These are phyloP conservation scores for Tenualosa ilisha DNA, from an alignment of 2,797 vertebrate genomes.

Conservation along the genomic window DNA sequence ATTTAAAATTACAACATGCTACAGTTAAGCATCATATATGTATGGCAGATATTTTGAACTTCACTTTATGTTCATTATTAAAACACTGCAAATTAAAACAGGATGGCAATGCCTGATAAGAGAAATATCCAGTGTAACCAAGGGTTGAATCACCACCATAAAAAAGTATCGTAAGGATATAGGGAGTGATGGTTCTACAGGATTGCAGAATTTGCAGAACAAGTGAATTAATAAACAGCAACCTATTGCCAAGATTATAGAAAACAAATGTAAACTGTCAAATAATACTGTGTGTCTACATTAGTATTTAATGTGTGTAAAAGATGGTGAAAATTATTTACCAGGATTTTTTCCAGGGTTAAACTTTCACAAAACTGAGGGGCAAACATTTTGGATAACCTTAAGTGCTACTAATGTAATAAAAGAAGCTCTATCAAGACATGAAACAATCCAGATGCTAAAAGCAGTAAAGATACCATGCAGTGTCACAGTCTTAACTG, in stretches of 20 bases:
- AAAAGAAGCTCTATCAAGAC: too few species aligned
- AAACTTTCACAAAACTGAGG: background rate
- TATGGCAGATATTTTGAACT: background rate
- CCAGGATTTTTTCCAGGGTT: background rate
- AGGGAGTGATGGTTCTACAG: too few species aligned
- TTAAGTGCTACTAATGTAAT: background rate
- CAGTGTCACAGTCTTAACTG: background rate
- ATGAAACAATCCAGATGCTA: background rate
- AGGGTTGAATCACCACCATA: too few species aligned
- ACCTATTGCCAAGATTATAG: too few species aligned
- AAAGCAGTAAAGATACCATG: background rate
- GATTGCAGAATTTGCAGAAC: too few species aligned
- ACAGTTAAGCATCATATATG: too few species aligned
- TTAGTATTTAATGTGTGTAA: too few species aligned
- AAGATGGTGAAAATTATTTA: too few species aligned
- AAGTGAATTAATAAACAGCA: too few species aligned
- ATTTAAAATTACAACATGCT: background rate
- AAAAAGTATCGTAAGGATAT: too few species aligned
- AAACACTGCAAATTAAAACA: background rate
- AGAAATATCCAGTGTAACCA: background rate
- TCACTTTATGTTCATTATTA: background rate
- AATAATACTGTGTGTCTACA: too few species aligned
- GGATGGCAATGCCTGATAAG: background rate
- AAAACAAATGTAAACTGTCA: too few species aligned
- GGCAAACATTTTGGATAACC: background rate